Conservation (phyloP, 2,888 invertebrate genomes). For the Drosophila conformis region DNA sequence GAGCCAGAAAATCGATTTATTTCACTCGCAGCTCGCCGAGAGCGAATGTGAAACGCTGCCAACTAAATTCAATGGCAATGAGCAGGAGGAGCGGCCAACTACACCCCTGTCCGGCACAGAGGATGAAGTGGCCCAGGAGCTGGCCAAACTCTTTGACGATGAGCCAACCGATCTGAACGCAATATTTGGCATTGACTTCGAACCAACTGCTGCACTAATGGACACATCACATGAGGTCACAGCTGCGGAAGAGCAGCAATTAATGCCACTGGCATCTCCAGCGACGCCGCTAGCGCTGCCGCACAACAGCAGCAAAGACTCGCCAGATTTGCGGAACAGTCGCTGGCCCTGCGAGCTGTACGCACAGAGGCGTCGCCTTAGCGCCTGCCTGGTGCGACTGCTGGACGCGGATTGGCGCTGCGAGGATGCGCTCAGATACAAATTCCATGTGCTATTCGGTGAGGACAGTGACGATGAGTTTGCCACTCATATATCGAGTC, state of each 20-base stretch:
- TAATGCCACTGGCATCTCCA: conserved; percentile 29
- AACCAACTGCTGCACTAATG: background rate
- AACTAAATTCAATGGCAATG: conserved; percentile 1
- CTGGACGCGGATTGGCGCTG: conserved; percentile 81
- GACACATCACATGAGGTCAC: background rate
- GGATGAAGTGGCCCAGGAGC: conserved; percentile 74
- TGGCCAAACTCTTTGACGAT: conserved; percentile 79
- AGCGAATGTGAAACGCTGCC: conserved; percentile 16
- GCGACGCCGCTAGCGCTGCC: conserved; percentile 15
- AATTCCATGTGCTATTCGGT: conserved; percentile 79
- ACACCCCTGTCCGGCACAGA: conserved; percentile 46
- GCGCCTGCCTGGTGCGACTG: conserved; percentile 66
- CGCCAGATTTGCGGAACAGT: conserved; percentile 71
- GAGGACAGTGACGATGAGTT: conserved; percentile 84
- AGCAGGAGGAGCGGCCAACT: background rate
- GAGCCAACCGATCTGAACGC: conserved; percentile 78
- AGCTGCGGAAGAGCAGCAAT: background rate
- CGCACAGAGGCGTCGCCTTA: conserved; percentile 73
- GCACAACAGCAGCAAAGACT: background rate
- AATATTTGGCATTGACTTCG: conserved; percentile 78
- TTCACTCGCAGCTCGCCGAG: conserved; percentile 71
- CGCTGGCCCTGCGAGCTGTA: conserved; percentile 83
- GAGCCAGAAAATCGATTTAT: conserved; percentile 80
- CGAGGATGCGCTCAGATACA: conserved; percentile 71
- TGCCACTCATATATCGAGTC: conserved; percentile 72